Conservation (phyloP, 2,113 vertebrate genomes). For the Stegastes partitus region DNA sequence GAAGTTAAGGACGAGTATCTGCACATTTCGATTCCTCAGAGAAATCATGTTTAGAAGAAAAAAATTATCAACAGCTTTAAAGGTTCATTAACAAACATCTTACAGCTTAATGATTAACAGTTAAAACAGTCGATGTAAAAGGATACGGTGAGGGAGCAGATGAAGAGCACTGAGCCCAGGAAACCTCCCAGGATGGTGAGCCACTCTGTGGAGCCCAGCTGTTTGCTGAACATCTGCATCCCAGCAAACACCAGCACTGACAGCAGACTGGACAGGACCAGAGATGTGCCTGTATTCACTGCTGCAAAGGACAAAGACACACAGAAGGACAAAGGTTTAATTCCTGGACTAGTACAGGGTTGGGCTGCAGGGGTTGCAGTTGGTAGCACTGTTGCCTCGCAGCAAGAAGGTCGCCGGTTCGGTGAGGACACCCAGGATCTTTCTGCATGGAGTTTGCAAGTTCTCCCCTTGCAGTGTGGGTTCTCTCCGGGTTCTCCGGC, state of each 20-base stretch:
- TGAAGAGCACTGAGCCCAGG: conserved; percentile 92
- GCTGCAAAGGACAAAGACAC: conserved; percentile 74
- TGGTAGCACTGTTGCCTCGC: too few relatives aligned
- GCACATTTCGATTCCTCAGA: background rate
- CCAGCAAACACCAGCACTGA: conserved; percentile 95
- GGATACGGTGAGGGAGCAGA: conserved; percentile 98
- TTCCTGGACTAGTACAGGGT: too few relatives aligned
- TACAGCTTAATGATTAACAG: background rate
- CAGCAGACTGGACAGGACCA: conserved; percentile 92
- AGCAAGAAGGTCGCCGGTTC: too few relatives aligned
- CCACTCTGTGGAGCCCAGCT: conserved; percentile 95
- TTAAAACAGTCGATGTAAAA: conserved; percentile 28
- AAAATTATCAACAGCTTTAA: background rate
- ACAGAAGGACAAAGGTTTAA: too few relatives aligned
- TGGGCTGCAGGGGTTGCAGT: too few relatives aligned
- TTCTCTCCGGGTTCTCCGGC: too few relatives aligned
- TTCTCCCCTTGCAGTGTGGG: too few relatives aligned
- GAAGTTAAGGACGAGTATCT: conserved; percentile 78
- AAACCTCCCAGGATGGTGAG: conserved; percentile 95
- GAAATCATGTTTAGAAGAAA: background rate
- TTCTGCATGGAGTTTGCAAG: too few relatives aligned
- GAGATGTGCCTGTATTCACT: conserved; percentile 92
- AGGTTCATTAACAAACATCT: too few relatives aligned
- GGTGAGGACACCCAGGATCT: too few relatives aligned
- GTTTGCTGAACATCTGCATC: conserved; percentile 98